These are phyloP conservation scores for Gulo gulo DNA, from an alignment of 2,113 vertebrate genomes.

Conservation along the genomic window DNA sequence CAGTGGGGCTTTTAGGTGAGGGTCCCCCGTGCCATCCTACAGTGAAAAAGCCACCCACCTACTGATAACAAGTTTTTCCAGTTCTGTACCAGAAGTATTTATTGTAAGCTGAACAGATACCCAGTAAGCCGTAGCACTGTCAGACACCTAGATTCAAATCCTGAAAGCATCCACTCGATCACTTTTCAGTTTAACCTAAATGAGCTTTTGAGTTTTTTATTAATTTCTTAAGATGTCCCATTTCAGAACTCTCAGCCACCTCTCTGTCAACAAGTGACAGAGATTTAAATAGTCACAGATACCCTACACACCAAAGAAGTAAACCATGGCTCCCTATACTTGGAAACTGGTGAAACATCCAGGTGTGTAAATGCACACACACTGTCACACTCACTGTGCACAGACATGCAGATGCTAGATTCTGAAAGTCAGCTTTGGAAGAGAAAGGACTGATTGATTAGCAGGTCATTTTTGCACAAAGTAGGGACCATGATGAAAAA, in stretches of 20 bases:
- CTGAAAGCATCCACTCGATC: background rate
- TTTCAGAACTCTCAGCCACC: background rate
- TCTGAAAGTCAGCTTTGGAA: background rate
- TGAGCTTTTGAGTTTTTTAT: background rate
- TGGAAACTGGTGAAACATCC: background rate
- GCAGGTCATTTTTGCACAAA: background rate
- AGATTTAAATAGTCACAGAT: background rate
- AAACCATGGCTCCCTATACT: background rate
- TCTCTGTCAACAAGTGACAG: background rate
- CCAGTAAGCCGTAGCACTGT: background rate
- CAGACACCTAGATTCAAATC: background rate
- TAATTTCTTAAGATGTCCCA: background rate
- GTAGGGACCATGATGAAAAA: background rate
- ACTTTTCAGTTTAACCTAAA: background rate
- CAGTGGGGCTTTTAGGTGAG: background rate
- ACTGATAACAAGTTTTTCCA: background rate
- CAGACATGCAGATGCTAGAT: background rate
- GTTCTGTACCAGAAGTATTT: background rate
- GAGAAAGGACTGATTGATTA: background rate
- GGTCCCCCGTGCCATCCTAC: background rate
- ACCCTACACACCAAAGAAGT: background rate
- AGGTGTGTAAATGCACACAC: accelerated
- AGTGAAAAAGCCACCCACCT: background rate
- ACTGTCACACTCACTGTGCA: background rate
- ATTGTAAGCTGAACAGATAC: background rate